Evolutionary conservation across 2,113 vertebrate species (phyloP).

Genomic region (Pteropus alecto): DNA sequence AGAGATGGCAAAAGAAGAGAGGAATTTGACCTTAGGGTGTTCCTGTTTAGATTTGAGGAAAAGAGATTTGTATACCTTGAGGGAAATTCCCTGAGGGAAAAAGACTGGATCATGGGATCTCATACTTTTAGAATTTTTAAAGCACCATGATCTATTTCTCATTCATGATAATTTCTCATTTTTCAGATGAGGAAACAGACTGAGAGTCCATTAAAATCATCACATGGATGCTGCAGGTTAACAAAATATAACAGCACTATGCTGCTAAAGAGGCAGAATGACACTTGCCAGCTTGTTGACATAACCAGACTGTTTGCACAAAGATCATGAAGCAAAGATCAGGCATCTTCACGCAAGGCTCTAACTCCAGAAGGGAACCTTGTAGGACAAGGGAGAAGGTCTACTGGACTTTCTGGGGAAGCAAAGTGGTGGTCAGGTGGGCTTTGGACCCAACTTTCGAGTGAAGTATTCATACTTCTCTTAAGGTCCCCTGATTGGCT

Average conservation of each 20-base stretch:
- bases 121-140: not conserved
- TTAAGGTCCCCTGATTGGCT: not conserved
- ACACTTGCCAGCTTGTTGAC: not conserved
- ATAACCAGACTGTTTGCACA: not conserved
- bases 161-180: not conserved
- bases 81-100: not conserved
- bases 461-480: not conserved
- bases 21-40: not conserved
- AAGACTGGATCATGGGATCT: not conserved
- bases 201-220: not conserved
- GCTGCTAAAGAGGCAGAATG: not conserved
- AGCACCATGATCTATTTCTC: not conserved
- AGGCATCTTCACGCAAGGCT: not conserved
- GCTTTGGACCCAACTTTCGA: not conserved
- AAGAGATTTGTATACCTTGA: not conserved
- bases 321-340: not conserved
- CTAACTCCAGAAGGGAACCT: not conserved
- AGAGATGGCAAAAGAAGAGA: not conserved
- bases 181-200: not conserved
- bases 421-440: not conserved
- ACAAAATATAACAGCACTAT: fast-evolving
- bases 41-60: not conserved
- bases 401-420: not conserved
- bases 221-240: not conserved
- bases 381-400: not conserved